Percentiles rank a stretch among this genome's conserved stretches.
phyloP scores from a whole-genome alignment of 1,140 invertebrate genomes.

The Calephelis nemesis region DNA sequence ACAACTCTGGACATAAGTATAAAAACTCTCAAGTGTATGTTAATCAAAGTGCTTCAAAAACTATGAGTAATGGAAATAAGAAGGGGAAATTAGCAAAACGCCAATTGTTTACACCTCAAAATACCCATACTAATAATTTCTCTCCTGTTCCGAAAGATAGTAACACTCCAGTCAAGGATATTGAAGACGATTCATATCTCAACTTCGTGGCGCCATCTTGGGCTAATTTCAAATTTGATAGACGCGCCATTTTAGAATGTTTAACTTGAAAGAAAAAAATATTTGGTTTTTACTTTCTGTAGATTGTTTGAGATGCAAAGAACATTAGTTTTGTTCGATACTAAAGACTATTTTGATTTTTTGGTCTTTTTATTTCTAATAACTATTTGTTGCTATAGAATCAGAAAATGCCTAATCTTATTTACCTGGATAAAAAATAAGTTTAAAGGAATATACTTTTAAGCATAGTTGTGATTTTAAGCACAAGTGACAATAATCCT shows the following conservation, averaged over 20 bases:
- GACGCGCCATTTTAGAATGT: conserved; percentile 79
- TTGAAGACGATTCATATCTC: conserved; percentile 37
- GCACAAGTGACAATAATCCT: too few species aligned
- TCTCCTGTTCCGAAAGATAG: conserved; percentile 51
- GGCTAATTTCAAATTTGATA: conserved; percentile 82
- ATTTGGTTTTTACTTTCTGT: background rate
- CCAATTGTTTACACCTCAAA: conserved; percentile 77
- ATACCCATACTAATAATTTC: conserved; percentile 44
- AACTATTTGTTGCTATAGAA: too few species aligned
- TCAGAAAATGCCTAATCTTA: too few species aligned
- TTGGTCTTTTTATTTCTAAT: background rate
- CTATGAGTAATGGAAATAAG: conserved; percentile 53
- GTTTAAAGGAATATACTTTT: too few species aligned
- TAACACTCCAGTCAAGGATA: conserved; percentile 36
- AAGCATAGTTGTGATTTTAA: too few species aligned
- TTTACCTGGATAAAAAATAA: too few species aligned
- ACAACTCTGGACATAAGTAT: conserved; percentile 44
- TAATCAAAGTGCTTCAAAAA: conserved; percentile 33
- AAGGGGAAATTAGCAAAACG: conserved; percentile 73
- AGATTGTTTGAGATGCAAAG: background rate
- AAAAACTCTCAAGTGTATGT: conserved; percentile 37
- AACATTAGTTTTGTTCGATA: background rate
- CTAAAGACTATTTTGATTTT: background rate
- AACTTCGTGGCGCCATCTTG: conserved; percentile 80
- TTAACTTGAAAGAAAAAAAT: conserved; percentile 51